Evolutionary conservation across 2,113 vertebrate genomes (phyloP), one percentile per base, ranked within the genome.

Genomic region (Phalacrocorax pelagicus): DNA sequence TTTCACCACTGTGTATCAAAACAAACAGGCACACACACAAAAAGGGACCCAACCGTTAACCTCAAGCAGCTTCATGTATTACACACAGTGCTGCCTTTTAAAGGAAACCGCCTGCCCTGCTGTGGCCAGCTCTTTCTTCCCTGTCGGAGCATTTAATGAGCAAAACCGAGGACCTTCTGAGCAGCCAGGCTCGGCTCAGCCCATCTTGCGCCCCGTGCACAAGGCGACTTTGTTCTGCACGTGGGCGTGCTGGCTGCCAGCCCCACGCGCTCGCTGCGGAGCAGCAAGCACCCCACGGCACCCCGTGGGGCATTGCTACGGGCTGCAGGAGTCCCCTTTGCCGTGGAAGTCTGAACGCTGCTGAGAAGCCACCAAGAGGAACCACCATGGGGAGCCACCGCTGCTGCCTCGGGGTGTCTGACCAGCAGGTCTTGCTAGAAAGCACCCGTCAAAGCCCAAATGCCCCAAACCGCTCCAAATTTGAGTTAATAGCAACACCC

Each of bases 1-100:
- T 86, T 92, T 88, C 80, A 92, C 72, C 4, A 1, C 55, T 8
- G 59, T 55, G 40, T 92, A 83, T 86, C 88, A 82, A 96, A 96
- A 83, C 75, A 96, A 83, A 86, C 78, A 81, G 1, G 2, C 16
- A 10, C 11, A 12, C 67, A 70, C 74, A 81, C 49, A 65, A 55
- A 78, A 90, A 83, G 54, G 69, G 79, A 88, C 85, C 26, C 0
- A 0, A 32, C 38, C 0, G 0, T 79, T 62, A 66, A 91, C 66
- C 46, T 94, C 81, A 82, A 8, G 72, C 87, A 51, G 71, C 65
- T 90, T 62, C 40, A 83, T 93, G 86, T 88, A 57, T 61, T 51
- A 42, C 62, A 92, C 27, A 80, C 51, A 67, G 75, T 13, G 63
- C 63, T 22, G 75, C 36, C 75, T 88, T 90, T 75, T 57, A 82